Base-by-base conservation (phyloP, 2,888 invertebrate species). In the Eupithecia vulgata region DNA sequence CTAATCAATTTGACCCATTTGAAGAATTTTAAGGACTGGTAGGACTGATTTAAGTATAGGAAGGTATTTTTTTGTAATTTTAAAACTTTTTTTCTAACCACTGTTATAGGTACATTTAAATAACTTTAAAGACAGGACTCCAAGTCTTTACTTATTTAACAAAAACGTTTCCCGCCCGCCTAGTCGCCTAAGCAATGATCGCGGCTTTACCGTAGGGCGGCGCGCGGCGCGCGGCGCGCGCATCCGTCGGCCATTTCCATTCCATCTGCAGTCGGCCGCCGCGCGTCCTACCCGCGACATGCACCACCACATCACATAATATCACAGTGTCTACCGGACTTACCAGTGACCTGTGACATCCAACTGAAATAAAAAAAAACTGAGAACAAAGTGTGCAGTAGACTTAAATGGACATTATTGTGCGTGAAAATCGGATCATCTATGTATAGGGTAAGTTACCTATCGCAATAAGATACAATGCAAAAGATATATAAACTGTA, bases 221-320 rank as follows among this genome's bases (percentile, higher is more conserved):
- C n/a, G n/a, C n/a, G n/a, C n/a, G n/a, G n/a, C n/a, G n/a, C n/a
- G 84, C 86, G 88, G 93, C 93, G 93, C 93, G 93, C 93, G 93
- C 93, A 92, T 72, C 48, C 84, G 79, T 78, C 91, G 88, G 93
- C 93, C 93, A 93, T 93, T 92, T 87, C 90, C 87, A 84, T 92
- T 86, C 89, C 87, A 85, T 89, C 92, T 90, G 93, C 93, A 93
- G 92, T 92, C 88, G 88, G 85, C 77, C 82, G 78, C 85, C 87
- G 90, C 91, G 91, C 92, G 92, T 79, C 84, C 76, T 78, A 74
- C 85, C 85, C 91, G 93, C 90, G 88, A 87, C 91, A 92, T 91
- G 92, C 90, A 84, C 84, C 86, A 80, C 82, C 80, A 79, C 81
- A 87, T 91, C 91, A 91, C 86, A 91, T 91, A 91, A 90, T 84